Conservation (phyloP, 2,113 vertebrate genomes). For the Felis chaus region DNA sequence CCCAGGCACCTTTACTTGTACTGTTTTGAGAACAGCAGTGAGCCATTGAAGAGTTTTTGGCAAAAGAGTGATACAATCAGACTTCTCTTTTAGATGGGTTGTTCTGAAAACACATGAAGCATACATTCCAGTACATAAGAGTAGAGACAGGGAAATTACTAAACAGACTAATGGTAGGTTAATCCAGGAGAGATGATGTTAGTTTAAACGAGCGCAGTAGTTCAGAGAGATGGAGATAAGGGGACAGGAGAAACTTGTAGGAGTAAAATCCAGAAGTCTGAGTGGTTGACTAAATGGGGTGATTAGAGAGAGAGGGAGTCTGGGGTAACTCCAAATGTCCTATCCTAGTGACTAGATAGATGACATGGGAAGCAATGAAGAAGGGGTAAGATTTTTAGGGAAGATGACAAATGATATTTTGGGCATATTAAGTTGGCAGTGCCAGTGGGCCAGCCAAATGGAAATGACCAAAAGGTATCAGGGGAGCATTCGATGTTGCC, state of each 20-base stretch:
- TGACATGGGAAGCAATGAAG: neutral
- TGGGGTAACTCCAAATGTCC: neutral
- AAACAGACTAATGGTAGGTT: neutral
- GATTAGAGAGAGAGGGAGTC: neutral
- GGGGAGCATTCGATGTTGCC: neutral
- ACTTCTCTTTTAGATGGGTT: neutral
- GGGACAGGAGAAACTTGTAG: neutral
- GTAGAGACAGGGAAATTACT: neutral
- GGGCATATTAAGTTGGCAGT: neutral
- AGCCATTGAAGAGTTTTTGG: neutral
- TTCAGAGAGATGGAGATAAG: neutral
- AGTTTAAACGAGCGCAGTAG: neutral
- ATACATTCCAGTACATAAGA: neutral
- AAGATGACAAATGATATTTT: neutral
- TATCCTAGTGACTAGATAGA: neutral
- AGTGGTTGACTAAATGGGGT: neutral
- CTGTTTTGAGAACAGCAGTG: neutral
- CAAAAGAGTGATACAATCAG: neutral
- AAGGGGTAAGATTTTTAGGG: neutral
- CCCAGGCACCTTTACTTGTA: no score
- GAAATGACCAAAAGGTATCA: conserved; percentile 7
- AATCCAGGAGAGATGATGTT: neutral
- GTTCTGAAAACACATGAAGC: neutral
- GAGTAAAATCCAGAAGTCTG: neutral
- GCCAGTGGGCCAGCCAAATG: neutral